Percentiles rank a stretch among this genome's conserved stretches.
phyloP scores from a whole-genome alignment of 2,888 invertebrate species.

The Morinoia aosen region DNA sequence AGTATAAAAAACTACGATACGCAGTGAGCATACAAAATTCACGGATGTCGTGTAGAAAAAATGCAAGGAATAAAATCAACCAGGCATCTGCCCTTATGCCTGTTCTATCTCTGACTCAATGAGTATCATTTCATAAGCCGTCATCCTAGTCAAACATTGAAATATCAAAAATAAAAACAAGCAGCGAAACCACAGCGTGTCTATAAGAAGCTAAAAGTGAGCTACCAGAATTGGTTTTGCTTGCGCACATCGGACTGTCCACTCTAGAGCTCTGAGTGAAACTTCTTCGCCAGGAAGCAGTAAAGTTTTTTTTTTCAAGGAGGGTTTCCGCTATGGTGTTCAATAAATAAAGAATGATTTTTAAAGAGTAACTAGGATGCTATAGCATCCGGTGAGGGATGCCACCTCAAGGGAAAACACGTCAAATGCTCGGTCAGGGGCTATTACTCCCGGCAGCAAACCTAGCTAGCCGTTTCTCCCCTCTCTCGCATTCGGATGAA shows the following conservation, averaged over 20 bases:
- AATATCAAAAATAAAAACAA: neutral
- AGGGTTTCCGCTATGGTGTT: neutral
- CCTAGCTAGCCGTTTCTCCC: neutral
- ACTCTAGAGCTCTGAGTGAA: neutral
- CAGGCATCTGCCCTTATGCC: neutral
- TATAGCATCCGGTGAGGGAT: neutral
- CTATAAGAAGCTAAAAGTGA: neutral
- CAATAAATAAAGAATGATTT: neutral
- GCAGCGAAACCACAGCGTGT: neutral
- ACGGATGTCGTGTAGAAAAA: neutral
- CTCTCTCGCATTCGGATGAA: conserved; percentile 26
- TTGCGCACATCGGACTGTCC: neutral
- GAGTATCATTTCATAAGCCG: neutral
- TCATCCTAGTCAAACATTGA: neutral
- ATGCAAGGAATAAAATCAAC: neutral
- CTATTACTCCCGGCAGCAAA: conserved; percentile 7
- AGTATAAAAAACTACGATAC: neutral
- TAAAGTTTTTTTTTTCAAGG: neutral
- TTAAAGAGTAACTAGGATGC: neutral
- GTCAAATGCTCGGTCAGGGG: conserved; percentile 14
- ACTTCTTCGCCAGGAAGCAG: neutral
- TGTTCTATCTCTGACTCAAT: neutral
- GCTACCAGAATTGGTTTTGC: neutral
- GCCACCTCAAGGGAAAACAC: conserved; percentile 16
- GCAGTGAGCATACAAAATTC: neutral